Evolutionary conservation across 2,888 invertebrate genomes (phyloP).

Genomic region (Drosophila meridionalis): DNA sequence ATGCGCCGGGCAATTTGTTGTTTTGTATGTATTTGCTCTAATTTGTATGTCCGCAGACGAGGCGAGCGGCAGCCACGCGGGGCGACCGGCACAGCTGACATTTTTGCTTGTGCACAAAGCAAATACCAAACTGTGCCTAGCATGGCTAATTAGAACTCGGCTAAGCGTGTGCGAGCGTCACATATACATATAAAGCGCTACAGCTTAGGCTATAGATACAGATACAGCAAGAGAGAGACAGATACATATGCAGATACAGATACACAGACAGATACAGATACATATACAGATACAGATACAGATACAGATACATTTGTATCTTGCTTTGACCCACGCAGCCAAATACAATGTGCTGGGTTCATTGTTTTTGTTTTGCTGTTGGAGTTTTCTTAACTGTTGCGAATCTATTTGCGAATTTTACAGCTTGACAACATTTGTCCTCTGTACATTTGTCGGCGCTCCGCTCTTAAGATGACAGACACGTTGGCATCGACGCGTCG

Average conservation of each 20-base stretch:
- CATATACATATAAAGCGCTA: constrained; percentile 7
- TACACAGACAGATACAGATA: neutral
- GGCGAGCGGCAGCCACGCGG: constrained; percentile 1
- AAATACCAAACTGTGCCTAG: constrained; percentile 76
- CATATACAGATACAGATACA: constrained; percentile 22
- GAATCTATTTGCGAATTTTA: constrained; percentile 72
- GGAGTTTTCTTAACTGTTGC: constrained; percentile 56
- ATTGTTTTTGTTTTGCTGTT: constrained; percentile 33
- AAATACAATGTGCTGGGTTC: constrained; percentile 33
- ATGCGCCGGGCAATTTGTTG: constrained; percentile 73
- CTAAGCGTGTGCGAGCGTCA: constrained; percentile 43
- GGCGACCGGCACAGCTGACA: constrained; percentile 64
- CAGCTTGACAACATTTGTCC: constrained; percentile 56
- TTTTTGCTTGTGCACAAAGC: constrained; percentile 74
- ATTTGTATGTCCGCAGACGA: constrained; percentile 66
- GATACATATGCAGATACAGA: neutral
- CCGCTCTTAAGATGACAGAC: constrained; percentile 63
- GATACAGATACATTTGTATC: constrained; percentile 30
- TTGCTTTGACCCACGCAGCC: constrained; percentile 59
- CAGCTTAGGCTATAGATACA: neutral
- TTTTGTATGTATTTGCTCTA: constrained; percentile 74
- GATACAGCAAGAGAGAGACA: neutral
- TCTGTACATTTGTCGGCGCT: constrained; percentile 54
- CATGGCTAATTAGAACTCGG: constrained; percentile 74
- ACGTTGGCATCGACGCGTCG: constrained; percentile 49